A percentile compares a stretch with the other conserved stretches of the same genome.
phyloP scores from a whole-genome alignment of 2,113 vertebrate species.

The Salvelinus fontinalis region DNA sequence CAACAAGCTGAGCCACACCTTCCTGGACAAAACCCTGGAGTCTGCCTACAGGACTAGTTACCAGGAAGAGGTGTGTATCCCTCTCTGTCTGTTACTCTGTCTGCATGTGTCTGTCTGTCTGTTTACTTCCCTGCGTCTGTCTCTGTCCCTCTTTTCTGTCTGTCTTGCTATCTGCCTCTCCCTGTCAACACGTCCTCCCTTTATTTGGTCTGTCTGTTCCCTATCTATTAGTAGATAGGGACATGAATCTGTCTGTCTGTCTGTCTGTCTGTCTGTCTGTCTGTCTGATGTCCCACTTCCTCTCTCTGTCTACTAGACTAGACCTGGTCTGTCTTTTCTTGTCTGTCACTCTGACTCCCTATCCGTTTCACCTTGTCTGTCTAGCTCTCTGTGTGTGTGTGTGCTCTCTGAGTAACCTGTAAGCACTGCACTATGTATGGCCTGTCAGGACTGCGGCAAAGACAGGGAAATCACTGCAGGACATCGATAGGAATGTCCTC shows the following conservation, averaged over 20 bases:
- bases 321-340: background rate
- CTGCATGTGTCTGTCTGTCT: background rate
- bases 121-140: no score
- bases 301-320: no score
- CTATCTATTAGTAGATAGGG: no score
- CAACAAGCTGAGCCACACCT: slow-evolving; percentile 94
- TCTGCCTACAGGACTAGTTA: slow-evolving; percentile 88
- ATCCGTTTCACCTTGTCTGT: background rate
- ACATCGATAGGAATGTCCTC: slow-evolving; percentile 13
- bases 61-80: slow-evolving; percentile 85
- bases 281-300: no score
- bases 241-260: no score
- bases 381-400: background rate
- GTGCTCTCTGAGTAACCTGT: slow-evolving; percentile 23
- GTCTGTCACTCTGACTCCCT: slow-evolving; percentile 6
- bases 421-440: slow-evolving; percentile 40
- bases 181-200: background rate
- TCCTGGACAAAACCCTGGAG: slow-evolving; percentile 90
- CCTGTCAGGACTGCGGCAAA: slow-evolving; percentile 65
- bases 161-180: background rate
- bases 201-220: background rate
- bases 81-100: background rate
- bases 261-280: slow-evolving; percentile 22
- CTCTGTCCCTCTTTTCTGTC: background rate
- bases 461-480: slow-evolving; percentile 57